phyloP scores from a whole-genome alignment of 2,113 vertebrate species.

The Tachysurus vachellii region DNA sequence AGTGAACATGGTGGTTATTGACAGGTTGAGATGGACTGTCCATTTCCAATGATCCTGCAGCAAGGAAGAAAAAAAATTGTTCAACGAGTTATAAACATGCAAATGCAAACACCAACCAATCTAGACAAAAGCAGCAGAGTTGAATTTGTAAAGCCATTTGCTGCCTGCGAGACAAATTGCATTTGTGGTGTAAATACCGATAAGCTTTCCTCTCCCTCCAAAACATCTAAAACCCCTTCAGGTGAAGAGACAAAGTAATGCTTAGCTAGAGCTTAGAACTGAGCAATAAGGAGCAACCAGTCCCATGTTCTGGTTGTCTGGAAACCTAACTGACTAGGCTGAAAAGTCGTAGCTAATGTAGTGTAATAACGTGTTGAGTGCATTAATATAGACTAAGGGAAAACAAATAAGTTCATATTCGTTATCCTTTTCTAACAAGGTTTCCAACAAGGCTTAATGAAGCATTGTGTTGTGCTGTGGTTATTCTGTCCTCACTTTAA shows the following conservation, averaged over 20 bases:
- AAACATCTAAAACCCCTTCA: neutral
- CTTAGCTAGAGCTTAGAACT: neutral
- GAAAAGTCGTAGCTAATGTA: neutral
- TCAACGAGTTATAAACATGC: neutral
- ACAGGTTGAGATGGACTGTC: conserved; percentile 96
- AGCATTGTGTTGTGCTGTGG: neutral
- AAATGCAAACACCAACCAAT: conserved; percentile 8
- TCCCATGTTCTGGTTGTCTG: neutral
- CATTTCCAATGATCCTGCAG: conserved; percentile 90
- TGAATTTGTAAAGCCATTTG: neutral
- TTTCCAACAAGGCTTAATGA: neutral
- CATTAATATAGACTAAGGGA: neutral
- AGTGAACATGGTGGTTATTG: conserved; percentile 97
- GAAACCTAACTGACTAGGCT: neutral
- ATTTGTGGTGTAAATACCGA: neutral
- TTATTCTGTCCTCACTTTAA: neutral
- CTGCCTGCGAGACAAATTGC: neutral
- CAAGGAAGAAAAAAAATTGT: neutral
- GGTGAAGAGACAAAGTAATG: no score
- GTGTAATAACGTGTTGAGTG: neutral
- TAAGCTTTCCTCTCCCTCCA: neutral
- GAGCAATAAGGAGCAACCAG: neutral
- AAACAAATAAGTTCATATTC: neutral
- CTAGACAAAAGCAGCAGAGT: neutral
- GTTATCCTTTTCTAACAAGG: neutral